A percentile compares a stretch with the other conserved stretches of the same genome.
phyloP scores from a whole-genome alignment of 2,797 vertebrate species.

The Argya squamiceps region DNA sequence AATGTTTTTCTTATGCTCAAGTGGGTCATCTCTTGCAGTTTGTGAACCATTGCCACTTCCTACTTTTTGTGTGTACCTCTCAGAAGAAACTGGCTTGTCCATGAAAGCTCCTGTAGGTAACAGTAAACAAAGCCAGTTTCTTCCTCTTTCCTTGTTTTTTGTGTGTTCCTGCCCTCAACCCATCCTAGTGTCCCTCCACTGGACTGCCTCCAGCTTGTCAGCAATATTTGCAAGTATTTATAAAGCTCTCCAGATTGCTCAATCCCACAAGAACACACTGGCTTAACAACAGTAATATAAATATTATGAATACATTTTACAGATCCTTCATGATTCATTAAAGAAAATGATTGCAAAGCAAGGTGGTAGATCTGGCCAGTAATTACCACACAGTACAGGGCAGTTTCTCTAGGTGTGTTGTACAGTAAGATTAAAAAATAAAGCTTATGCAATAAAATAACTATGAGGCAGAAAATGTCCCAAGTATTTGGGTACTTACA shows the following conservation, averaged over 20 bases:
- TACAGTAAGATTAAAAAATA: neutral
- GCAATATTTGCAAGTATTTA: neutral
- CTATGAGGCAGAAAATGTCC: neutral
- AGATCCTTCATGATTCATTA: neutral
- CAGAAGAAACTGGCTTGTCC: neutral
- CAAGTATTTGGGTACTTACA: neutral
- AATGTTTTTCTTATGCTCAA: neutral
- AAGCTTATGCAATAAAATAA: neutral
- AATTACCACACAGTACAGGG: neutral
- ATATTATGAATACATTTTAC: neutral
- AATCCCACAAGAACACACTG: neutral
- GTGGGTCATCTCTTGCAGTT: neutral
- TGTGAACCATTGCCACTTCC: neutral
- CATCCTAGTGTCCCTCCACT: neutral
- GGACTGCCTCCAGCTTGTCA: neutral
- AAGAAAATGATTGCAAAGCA: neutral
- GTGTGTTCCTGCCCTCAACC: neutral
- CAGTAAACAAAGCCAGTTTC: neutral
- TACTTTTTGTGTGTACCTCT: neutral
- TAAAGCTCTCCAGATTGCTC: neutral
- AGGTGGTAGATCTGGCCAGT: neutral
- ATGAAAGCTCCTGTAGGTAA: neutral
- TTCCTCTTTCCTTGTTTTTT: neutral
- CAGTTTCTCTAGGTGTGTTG: neutral
- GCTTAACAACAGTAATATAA: conserved; percentile 25